A percentile compares a stretch with the other conserved stretches of the same genome.
phyloP scores from a whole-genome alignment of 1,140 invertebrate genomes.

The Scaptomyza graminum region DNA sequence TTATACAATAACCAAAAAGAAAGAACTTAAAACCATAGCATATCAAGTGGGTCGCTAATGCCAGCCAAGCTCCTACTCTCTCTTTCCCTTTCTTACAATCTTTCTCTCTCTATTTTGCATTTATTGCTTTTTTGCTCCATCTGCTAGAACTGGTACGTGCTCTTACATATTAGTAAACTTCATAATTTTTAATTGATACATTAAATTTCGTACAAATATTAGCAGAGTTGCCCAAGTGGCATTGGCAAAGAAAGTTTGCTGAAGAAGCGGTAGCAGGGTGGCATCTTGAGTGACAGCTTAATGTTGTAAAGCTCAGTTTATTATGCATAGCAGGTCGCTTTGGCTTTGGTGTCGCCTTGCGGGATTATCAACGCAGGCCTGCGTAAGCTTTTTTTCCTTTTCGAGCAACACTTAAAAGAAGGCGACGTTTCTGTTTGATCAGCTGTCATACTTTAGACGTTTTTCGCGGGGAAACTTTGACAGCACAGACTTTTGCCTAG shows the following conservation, averaged over 20 bases:
- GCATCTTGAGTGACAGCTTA: conserved; percentile 76
- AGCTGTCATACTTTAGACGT: conserved; percentile 26
- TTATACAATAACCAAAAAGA: conserved; percentile 76
- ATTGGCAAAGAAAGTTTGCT: conserved; percentile 12
- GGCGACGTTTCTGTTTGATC: conserved; percentile 50
- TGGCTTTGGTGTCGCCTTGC: conserved; percentile 12
- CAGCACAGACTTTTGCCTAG: conserved; percentile 20
- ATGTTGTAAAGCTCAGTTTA: conserved; percentile 77
- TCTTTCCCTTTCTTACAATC: neutral
- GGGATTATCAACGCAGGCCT: conserved; percentile 59
- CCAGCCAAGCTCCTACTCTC: conserved; percentile 28
- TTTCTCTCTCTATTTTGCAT: neutral
- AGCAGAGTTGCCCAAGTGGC: conserved; percentile 40
- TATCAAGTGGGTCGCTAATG: conserved; percentile 73
- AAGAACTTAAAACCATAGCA: conserved; percentile 44
- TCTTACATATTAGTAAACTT: conserved; percentile 83
- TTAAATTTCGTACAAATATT: conserved; percentile 83
- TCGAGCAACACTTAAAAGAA: conserved; percentile 24
- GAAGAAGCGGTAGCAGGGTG: neutral
- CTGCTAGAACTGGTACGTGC: conserved; percentile 67
- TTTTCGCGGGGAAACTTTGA: conserved; percentile 16
- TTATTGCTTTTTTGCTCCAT: neutral
- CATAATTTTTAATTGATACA: conserved; percentile 84
- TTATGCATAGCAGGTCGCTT: conserved; percentile 61
- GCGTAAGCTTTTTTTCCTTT: conserved; percentile 5